Evolutionary conservation across 2,888 invertebrate species (phyloP).

Genomic region (Dasypolia templi): DNA sequence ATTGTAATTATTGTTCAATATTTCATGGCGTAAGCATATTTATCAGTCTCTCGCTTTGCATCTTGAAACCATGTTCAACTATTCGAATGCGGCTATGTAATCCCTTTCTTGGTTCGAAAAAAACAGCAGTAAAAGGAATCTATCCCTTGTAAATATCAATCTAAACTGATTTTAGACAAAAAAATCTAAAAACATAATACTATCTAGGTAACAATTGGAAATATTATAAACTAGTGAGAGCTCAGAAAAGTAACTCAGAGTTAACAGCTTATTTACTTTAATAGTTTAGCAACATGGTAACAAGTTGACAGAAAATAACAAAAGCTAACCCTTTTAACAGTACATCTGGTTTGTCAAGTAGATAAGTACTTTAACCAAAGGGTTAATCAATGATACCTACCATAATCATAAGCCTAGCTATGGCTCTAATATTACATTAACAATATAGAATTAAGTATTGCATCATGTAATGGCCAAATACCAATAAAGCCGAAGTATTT

Average conservation of each 20-base stretch:
- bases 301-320: not conserved
- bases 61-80: not conserved
- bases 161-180: not conserved
- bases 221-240: constrained; percentile 32
- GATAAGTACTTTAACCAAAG: too few species aligned
- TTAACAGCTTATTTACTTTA: constrained; percentile 19
- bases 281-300: constrained; percentile 33
- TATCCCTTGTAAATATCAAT: not conserved
- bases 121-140: too few species aligned
- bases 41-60: not conserved
- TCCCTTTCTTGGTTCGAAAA: not conserved
- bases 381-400: too few species aligned
- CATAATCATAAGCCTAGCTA: not conserved
- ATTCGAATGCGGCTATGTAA: not conserved
- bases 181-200: not conserved
- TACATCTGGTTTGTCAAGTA: not conserved
- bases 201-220: constrained; percentile 15
- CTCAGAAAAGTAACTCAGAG: constrained; percentile 13
- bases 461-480: not conserved
- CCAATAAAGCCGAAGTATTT: not conserved
- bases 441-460: not conserved
- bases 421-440: not conserved
- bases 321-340: too few species aligned
- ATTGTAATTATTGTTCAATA: not conserved
- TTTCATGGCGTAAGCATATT: not conserved